Evolutionary conservation across 2,888 invertebrate species (phyloP), one percentile per base, ranked within the genome.

Genomic region (Acanthosoma haemorrhoidale): DNA sequence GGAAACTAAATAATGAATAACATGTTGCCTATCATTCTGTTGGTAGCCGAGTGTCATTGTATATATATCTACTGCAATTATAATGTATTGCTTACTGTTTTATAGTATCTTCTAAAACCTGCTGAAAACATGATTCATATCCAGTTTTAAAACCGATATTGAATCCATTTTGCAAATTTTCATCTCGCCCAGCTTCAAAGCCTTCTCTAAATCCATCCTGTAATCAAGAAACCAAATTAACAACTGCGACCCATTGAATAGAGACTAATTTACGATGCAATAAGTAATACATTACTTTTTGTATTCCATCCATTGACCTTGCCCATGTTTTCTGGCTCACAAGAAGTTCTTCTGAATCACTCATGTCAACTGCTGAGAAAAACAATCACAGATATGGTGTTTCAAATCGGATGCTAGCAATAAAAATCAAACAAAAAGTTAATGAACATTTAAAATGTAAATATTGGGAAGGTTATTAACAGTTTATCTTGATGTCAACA

Each of bases 141-240:
- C 69, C 69, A 57, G 11, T 1, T 69, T 63, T 57, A 38, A 21
- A 69, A 41, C 69, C 69, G 6, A 38, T 16, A 18, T 69, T 57
- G 31, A 69, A 69, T 5, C 69, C 69, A 32, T 2, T n/a, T 63
- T 69, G 69, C 15, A 39, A 69, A 51, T 43, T 25, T 21, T 63
- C 38, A 0, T 63, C 36, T 63, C 69, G 41, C 29, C 69, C 69
- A 11, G 39, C 39, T 36, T 29, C 63, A 38, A 63, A 51, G n/a
- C 69, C 69, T 69, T 69, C 63, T 38, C 63, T 63, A 25, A 63
- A 69, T 57, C 69, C 69, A 38, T 69, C 69, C 69, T 69, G 15
- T 2, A 63, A 57, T 39, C 1, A 61, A 32, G n/a, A n/a, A 11
- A 32, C 3, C 1, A 34, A 2, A 29, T 39, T 2, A n/a, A 29